These are phyloP conservation scores for Tenthredo notha DNA, from an alignment of 2,888 invertebrate genomes.

Conservation along the genomic window DNA sequence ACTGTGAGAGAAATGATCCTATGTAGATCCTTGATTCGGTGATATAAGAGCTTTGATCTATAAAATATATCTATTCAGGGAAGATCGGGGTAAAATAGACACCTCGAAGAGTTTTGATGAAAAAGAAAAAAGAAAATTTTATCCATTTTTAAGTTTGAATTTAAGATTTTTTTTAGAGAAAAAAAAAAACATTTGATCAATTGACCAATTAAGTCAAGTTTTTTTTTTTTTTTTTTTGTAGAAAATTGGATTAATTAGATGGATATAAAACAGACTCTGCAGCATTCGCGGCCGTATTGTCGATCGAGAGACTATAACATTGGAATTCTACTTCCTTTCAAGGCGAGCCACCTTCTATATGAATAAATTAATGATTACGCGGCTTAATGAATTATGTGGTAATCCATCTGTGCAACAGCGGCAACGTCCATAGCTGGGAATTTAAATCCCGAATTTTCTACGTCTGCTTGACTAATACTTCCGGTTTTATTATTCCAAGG, in stretches of 20 bases:
- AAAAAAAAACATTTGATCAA: no score
- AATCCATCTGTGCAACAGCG: background rate
- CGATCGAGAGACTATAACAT: background rate
- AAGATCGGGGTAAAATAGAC: no score
- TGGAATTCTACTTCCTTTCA: constrained; percentile 45
- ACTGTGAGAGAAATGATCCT: background rate
- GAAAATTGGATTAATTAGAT: background rate
- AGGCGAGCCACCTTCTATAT: constrained; percentile 41
- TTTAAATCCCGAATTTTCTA: background rate
- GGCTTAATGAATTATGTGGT: background rate
- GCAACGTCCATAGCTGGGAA: background rate
- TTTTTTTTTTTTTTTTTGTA: no score
- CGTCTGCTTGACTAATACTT: background rate
- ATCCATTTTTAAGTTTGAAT: no score
- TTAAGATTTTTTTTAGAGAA: no score
- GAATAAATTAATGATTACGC: constrained; percentile 33
- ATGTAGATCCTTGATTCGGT: background rate
- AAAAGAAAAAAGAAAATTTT: no score
- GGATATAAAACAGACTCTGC: background rate
- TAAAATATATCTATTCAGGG: no score
- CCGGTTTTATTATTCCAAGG: background rate
- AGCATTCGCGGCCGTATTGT: background rate
- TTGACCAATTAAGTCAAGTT: no score
- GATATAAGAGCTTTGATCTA: no score
- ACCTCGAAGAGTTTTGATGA: no score